Evolutionary conservation across 2,113 vertebrate genomes (phyloP).

Genomic region (Centropus unirufus): DNA sequence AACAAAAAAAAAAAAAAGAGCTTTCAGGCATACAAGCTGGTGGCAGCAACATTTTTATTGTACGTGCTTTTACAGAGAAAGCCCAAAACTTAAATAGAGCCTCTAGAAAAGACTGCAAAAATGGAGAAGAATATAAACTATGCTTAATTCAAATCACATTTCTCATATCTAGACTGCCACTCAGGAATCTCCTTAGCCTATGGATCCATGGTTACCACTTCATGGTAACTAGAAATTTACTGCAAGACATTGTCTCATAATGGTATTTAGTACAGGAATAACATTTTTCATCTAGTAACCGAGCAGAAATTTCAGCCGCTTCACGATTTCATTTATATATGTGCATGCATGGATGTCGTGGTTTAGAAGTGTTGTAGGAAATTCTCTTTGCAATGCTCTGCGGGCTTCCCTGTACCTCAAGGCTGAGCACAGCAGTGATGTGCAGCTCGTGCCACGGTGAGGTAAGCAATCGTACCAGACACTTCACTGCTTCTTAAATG

Average conservation of each 20-base stretch:
- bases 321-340: not conserved
- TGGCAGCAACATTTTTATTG: not conserved
- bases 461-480: not conserved
- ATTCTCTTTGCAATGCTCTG: not conserved
- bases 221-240: not conserved
- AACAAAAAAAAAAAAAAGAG: not conserved
- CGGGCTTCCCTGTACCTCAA: not conserved
- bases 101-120: not conserved
- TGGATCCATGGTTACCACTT: not conserved
- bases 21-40: constrained; percentile 24
- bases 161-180: not conserved
- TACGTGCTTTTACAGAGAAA: not conserved
- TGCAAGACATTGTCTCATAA: not conserved
- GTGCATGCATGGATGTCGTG: not conserved
- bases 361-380: not conserved
- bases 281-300: not conserved
- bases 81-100: not conserved
- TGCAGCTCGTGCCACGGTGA: not conserved
- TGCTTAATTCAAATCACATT: not conserved
- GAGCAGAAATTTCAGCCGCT: not conserved
- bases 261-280: not conserved
- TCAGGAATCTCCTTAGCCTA: not conserved
- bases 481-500: not conserved
- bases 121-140: not conserved
- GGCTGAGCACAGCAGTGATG: not conserved